Conservation (phyloP, 2,888 invertebrate species). For the Piscicola geometra region DNA sequence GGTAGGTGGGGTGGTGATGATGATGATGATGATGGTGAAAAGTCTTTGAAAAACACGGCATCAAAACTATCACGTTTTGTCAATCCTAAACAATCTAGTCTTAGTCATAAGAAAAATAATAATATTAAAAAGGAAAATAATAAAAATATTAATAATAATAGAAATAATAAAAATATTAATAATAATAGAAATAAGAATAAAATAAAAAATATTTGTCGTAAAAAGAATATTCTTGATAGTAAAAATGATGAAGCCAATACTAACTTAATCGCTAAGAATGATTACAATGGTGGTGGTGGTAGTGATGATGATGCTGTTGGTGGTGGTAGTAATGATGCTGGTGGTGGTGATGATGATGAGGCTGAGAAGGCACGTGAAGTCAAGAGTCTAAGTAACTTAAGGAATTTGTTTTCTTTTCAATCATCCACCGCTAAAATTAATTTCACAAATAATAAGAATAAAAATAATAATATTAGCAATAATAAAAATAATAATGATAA, state of each 20-base stretch:
- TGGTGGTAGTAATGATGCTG: slow-evolving; percentile 2
- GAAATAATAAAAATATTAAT: background rate
- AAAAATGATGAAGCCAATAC: background rate
- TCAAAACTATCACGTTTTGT: background rate
- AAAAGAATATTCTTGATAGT: background rate
- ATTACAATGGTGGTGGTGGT: background rate
- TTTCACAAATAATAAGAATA: too few relatives aligned
- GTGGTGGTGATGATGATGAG: background rate
- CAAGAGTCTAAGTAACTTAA: background rate
- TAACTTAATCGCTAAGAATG: background rate
- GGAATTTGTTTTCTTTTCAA: too few relatives aligned
- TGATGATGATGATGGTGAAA: background rate
- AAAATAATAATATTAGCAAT: background rate
- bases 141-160: background rate
- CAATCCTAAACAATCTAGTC: background rate
- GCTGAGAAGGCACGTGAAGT: background rate
- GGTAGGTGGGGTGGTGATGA: background rate
- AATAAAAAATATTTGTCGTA: background rate
- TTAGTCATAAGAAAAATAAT: background rate
- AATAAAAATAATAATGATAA: background rate
- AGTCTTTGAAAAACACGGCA: too few relatives aligned
- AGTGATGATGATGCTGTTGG: background rate
- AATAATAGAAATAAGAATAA: background rate
- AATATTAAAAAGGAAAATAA: slow-evolving; percentile 6
- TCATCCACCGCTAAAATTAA: too few relatives aligned